Conservation (phyloP, 2,797 vertebrate genomes). For the Falco biarmicus region DNA sequence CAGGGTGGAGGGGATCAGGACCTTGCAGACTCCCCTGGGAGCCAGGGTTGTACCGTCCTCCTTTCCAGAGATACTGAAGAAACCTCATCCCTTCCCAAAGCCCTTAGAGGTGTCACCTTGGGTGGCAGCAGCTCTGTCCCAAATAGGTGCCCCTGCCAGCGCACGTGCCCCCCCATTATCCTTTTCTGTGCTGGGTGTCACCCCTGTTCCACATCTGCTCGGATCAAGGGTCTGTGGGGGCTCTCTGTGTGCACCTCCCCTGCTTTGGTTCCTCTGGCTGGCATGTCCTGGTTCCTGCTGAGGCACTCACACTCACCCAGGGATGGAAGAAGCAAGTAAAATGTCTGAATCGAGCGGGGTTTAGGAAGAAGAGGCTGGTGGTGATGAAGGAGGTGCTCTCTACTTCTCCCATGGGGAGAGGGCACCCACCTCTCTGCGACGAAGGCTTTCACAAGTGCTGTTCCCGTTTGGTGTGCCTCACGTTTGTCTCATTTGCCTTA, state of each 20-base stretch:
- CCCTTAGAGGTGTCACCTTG: not conserved
- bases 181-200: rapidly evolving
- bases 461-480: not conserved
- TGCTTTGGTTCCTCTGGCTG: not conserved
- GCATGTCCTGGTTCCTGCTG: not conserved
- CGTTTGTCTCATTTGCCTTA: not conserved
- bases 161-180: rapidly evolving
- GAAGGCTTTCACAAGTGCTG: not conserved
- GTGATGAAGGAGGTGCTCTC: not conserved
- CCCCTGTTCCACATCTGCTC: not conserved
- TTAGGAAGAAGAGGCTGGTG: not conserved
- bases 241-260: not conserved
- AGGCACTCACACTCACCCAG: rapidly evolving
- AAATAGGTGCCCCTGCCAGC: not conserved
- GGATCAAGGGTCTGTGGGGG: rapidly evolving
- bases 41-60: rapidly evolving
- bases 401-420: not conserved
- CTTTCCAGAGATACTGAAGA: not conserved
- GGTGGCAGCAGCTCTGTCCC: not conserved
- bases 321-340: not conserved
- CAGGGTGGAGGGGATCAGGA: not conserved
- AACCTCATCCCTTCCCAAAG: rapidly evolving
- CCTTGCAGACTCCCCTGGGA: not conserved
- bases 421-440: not conserved
- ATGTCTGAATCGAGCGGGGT: rapidly evolving